Evolutionary conservation across 2,888 invertebrate species (phyloP).

Genomic region (Tipula unca): DNA sequence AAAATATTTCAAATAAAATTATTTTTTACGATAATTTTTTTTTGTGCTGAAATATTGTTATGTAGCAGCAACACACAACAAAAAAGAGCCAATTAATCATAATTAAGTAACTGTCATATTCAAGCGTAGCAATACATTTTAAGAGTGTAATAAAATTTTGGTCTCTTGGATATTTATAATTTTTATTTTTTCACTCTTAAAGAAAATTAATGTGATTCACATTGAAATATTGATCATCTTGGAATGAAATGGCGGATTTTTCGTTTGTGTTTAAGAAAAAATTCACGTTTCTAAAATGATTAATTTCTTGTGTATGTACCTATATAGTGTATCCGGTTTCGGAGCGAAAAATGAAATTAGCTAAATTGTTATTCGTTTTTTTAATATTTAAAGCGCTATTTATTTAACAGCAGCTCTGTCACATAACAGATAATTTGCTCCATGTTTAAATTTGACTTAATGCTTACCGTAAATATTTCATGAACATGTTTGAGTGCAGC

Average conservation of each 20-base stretch:
- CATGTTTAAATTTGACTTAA: too few species aligned
- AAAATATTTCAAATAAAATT: neutral
- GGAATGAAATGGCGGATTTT: neutral
- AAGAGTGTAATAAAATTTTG: neutral
- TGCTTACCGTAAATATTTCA: too few species aligned
- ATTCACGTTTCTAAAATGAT: neutral
- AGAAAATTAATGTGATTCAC: neutral
- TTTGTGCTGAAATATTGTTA: neutral
- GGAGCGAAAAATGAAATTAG: neutral
- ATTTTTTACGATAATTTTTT: slow-evolving; percentile 1
- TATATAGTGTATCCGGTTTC: neutral
- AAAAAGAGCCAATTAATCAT: neutral
- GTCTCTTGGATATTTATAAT: neutral
- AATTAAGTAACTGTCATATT: slow-evolving; percentile 14
- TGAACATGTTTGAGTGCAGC: too few species aligned
- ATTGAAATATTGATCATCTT: neutral
- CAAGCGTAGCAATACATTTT: neutral
- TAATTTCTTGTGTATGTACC: too few species aligned
- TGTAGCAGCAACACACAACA: neutral
- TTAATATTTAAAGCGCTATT: neutral
- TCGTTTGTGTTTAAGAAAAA: neutral
- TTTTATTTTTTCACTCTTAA: neutral
- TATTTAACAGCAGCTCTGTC: too few species aligned
- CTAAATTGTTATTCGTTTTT: neutral
- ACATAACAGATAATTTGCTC: too few species aligned